A percentile compares a stretch with the other conserved stretches of the same genome.
Evolutionary conservation across 2,888 invertebrate genomes (phyloP).

Genomic region (Agonopterix alstromeriana): DNA sequence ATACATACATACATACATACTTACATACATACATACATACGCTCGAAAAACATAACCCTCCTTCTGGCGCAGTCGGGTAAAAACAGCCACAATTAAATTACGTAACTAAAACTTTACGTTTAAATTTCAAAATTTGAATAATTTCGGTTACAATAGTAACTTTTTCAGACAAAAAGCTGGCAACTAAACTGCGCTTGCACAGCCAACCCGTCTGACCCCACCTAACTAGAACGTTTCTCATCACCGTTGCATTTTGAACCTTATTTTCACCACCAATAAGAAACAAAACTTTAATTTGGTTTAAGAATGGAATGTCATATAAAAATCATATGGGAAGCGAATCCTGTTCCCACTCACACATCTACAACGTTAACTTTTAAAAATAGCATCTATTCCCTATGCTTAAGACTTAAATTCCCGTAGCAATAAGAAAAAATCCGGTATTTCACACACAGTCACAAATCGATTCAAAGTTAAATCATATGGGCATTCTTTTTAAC

Average conservation of each 20-base stretch:
- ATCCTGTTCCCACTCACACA: conserved; percentile 55
- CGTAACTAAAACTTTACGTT: no score
- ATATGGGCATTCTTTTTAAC: conserved; percentile 37
- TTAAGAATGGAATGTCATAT: conserved; percentile 55
- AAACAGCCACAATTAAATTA: no score
- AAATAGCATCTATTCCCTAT: neutral
- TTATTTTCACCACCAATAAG: conserved; percentile 6
- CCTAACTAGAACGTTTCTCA: conserved; percentile 46
- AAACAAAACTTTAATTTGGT: conserved; percentile 15
- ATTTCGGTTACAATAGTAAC: conserved; percentile 11
- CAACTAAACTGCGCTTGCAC: conserved; percentile 25
- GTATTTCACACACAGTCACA: conserved; percentile 36
- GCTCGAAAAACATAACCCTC: no score
- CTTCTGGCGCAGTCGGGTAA: no score
- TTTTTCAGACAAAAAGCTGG: conserved; percentile 25
- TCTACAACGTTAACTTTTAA: conserved; percentile 1
- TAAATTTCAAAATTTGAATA: no score
- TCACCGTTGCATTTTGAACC: conserved; percentile 20
- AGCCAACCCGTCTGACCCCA: conserved; percentile 39
- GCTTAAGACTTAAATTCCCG: conserved; percentile 17
- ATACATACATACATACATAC: no score
- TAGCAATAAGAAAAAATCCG: conserved; percentile 18
- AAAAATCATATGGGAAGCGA: conserved; percentile 68
- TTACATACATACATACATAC: no score
- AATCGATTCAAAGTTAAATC: conserved; percentile 50